Conservation (phyloP, 2,113 vertebrate species). For the Agelaius phoeniceus region DNA sequence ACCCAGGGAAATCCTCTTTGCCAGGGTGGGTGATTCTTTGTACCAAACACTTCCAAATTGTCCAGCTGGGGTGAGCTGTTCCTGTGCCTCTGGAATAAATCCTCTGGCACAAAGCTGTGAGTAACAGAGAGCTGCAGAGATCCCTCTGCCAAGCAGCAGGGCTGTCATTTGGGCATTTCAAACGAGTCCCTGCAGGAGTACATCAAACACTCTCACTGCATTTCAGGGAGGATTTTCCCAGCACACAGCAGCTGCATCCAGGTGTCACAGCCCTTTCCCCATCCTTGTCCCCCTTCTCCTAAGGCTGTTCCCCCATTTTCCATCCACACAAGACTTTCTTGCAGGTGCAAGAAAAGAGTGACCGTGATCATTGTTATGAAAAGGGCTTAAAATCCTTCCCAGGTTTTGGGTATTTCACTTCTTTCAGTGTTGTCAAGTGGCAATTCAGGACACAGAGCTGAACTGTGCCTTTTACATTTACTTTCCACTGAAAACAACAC, state of each 20-base stretch:
- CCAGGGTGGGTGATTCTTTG: not conserved
- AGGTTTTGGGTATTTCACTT: not conserved
- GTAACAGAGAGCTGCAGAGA: not conserved
- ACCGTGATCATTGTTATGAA: fast-evolving
- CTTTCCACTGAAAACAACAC: not conserved
- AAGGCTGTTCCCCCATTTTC: not conserved
- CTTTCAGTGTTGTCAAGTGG: not conserved
- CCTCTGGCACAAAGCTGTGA: not conserved
- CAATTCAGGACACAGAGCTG: not conserved
- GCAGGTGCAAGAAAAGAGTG: not conserved
- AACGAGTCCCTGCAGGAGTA: conserved; percentile 1
- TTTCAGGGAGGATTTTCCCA: not conserved
- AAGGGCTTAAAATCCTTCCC: not conserved
- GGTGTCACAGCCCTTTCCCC: not conserved
- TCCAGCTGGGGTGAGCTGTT: not conserved
- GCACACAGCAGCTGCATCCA: not conserved
- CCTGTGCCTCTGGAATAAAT: not conserved
- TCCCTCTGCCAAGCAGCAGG: not conserved
- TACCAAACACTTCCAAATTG: not conserved
- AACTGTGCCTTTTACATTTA: not conserved
- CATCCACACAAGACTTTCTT: not conserved
- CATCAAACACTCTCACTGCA: not conserved
- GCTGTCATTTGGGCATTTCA: not conserved
- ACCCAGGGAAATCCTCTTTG: not conserved
- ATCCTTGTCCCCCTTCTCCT: not conserved